Percentiles rank a stretch among this genome's conserved stretches.
These are phyloP conservation scores for Picus viridis DNA, from an alignment of 2,797 vertebrate genomes.

Conservation along the genomic window DNA sequence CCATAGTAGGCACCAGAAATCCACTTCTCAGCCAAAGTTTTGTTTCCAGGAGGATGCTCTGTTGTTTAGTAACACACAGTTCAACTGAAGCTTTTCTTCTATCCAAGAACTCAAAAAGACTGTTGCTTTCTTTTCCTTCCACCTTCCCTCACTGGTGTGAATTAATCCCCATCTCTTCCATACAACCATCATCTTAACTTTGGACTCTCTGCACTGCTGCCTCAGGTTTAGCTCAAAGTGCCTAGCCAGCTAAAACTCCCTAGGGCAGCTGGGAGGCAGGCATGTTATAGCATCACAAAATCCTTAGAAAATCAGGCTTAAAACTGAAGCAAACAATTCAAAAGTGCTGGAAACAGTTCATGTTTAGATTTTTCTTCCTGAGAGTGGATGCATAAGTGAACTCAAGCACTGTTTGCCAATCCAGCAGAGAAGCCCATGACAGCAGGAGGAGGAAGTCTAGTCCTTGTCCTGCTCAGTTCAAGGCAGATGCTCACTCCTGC, in stretches of 20 bases:
- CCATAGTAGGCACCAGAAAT: neutral
- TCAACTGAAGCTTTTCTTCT: neutral
- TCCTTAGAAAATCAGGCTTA: neutral
- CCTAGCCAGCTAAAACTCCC: neutral
- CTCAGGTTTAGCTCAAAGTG: neutral
- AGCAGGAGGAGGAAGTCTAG: neutral
- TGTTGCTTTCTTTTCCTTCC: neutral
- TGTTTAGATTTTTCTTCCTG: neutral
- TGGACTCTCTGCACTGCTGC: neutral
- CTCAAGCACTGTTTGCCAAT: neutral
- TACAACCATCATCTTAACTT: accelerated
- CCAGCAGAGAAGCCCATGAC: neutral
- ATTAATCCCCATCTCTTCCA: neutral
- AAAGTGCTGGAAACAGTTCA: neutral
- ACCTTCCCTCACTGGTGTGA: neutral
- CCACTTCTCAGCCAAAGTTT: neutral
- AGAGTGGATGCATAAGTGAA: neutral
- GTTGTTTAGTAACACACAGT: neutral
- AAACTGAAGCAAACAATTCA: neutral
- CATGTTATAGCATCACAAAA: neutral
- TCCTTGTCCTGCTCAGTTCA: neutral
- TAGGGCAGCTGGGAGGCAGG: neutral
- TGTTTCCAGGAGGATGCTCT: neutral
- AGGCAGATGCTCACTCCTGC: neutral
- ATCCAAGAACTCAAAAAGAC: neutral